Base-by-base conservation (phyloP, 2,113 vertebrate species). In the Pheucticus melanocephalus region DNA sequence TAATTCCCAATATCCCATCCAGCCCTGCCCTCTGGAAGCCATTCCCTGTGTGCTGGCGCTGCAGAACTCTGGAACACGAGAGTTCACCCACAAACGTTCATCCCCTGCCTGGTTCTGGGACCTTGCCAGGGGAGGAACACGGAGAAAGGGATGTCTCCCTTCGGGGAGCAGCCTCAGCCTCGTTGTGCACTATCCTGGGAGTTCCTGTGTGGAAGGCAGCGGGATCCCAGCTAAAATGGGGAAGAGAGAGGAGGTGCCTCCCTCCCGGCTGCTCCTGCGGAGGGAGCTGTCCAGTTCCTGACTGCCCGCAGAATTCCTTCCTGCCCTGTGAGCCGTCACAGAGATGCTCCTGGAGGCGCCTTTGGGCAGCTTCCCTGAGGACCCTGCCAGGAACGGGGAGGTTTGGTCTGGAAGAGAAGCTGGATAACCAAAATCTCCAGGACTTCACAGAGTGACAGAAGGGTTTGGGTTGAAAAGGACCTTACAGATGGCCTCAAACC, bases 191-290 rank as follows among this genome's bases (percentile, higher is more conserved):
- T 15, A 20, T 16, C 35, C 66, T 39, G 79, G 22, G 40, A 35
- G 0, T 14, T 53, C 12, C 66, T 4, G 17, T 1, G 3, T 0
- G 70, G 71, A 53, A 68, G 23, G 57, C 61, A 37, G 39, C 3
- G 24, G n/a, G 40, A 84, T 61, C 27, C 35, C 50, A 9, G 53
- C 10, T 13, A 12, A 20, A 57, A 44, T 6, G 8, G 56, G 65
- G 71, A 31, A 61, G 17, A 2, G 69, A 40, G 47, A 76, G 73
- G 53, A 90, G 86, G 60, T 33, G 66, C 39, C 48, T 71, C 35
- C 23, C 39, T 66, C 37, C 72, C 28, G 15, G 16, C 35, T 8
- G 35, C 59, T 21, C 56, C 47, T 17, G 12, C 60, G 37, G 61
- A n/a, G 82, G 37, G 59, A 93, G 65, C 65, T 79, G 61, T 77